A percentile compares a stretch with the other conserved stretches of the same genome.
Evolutionary conservation across 2,888 invertebrate genomes (phyloP).

Genomic region (Melanargia galathea): DNA sequence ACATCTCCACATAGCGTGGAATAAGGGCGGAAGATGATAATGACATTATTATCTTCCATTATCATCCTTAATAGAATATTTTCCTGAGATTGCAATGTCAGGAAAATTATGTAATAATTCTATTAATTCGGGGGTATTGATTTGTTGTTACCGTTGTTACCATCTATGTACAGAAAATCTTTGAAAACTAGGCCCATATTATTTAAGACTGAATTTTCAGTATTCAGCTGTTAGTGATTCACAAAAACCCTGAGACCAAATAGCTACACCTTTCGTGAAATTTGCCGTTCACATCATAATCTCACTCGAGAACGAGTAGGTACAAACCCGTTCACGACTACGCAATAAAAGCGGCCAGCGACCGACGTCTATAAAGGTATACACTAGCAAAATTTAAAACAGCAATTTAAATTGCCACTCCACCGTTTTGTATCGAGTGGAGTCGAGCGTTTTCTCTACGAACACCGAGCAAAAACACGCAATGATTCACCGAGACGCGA

Average conservation of each 20-base stretch:
- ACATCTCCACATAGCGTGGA: too few species aligned
- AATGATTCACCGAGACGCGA: slow-evolving; percentile 75
- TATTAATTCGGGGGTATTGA: too few species aligned
- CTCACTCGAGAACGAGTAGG: slow-evolving; percentile 16
- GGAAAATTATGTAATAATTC: neutral
- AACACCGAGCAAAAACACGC: slow-evolving; percentile 63
- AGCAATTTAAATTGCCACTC: slow-evolving; percentile 38
- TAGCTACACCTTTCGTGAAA: slow-evolving; percentile 2
- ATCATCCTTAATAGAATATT: too few species aligned
- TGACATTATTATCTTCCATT: too few species aligned
- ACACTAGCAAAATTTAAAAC: slow-evolving; percentile 35
- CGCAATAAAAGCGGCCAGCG: slow-evolving; percentile 27
- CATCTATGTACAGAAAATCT: too few species aligned
- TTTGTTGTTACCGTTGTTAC: too few species aligned
- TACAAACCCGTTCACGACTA: slow-evolving; percentile 18
- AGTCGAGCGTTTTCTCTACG: slow-evolving; percentile 62
- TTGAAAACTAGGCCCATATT: too few species aligned
- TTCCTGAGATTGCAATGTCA: too few species aligned
- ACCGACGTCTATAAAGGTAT: slow-evolving; percentile 26
- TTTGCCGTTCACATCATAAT: slow-evolving; percentile 15
- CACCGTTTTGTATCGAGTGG: slow-evolving; percentile 39
- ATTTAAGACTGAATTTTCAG: too few species aligned
- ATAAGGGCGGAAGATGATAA: too few species aligned
- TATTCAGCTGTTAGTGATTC: neutral
- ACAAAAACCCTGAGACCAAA: neutral